Conservation (phyloP, 2,113 vertebrate genomes). For the Oostethus manadensis region DNA sequence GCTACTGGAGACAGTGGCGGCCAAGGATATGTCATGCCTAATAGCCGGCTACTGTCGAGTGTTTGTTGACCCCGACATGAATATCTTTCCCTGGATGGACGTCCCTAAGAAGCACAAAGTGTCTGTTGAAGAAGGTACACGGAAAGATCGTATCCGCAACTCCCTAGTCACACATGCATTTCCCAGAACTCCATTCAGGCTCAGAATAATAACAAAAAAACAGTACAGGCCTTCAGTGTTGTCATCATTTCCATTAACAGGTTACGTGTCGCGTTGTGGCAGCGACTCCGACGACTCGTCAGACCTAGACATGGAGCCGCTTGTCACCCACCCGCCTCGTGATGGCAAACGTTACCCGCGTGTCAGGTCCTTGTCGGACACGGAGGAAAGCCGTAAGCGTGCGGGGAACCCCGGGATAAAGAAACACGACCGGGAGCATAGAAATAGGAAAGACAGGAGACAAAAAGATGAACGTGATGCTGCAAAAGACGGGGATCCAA, state of each 20-base stretch:
- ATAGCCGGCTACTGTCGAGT: constrained; percentile 86
- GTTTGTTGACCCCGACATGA: constrained; percentile 75
- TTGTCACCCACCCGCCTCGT: constrained; percentile 33
- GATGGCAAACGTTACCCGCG: constrained; percentile 33
- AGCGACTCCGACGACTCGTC: constrained; percentile 90
- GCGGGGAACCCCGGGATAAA: constrained; percentile 28
- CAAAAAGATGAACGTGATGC: constrained; percentile 38
- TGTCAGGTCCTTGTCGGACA: constrained; percentile 48
- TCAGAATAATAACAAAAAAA: neutral
- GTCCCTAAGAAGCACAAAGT: constrained; percentile 76
- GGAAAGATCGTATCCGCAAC: neutral
- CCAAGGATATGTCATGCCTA: constrained; percentile 90
- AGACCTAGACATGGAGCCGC: constrained; percentile 75
- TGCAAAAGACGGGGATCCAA: constrained; percentile 29
- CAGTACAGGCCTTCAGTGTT: constrained; percentile 1
- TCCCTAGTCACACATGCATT: neutral
- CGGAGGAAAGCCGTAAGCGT: constrained; percentile 44
- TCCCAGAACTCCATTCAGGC: neutral
- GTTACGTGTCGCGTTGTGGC: constrained; percentile 86
- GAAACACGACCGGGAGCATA: constrained; percentile 26
- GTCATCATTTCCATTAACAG: constrained; percentile 57
- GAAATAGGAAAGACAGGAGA: constrained; percentile 21
- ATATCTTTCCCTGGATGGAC: constrained; percentile 81
- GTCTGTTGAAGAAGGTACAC: constrained; percentile 89
- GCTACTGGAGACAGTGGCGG: constrained; percentile 84